Conservation (phyloP, 2,888 invertebrate species). For the Dendrolimus houi region DNA sequence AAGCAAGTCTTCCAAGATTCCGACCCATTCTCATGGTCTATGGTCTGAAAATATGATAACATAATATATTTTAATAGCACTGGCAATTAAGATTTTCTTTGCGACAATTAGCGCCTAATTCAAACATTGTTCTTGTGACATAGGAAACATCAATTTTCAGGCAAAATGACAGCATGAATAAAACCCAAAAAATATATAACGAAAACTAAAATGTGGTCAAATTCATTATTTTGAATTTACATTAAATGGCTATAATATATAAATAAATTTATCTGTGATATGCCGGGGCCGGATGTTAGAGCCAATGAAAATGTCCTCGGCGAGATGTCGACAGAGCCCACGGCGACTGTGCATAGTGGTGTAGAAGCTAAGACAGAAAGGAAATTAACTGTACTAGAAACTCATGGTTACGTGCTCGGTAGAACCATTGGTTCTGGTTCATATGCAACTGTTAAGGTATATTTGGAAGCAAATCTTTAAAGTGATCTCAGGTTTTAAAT, state of each 20-base stretch:
- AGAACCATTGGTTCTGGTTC: slow-evolving; percentile 88
- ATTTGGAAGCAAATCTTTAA: not conserved
- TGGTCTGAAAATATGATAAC: not conserved
- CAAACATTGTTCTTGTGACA: slow-evolving; percentile 25
- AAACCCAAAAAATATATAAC: slow-evolving; percentile 40
- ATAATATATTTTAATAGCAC: not conserved
- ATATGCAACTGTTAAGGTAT: slow-evolving; percentile 87
- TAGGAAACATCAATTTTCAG: slow-evolving; percentile 22
- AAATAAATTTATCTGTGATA: slow-evolving; percentile 59
- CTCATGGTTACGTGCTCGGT: slow-evolving; percentile 85
- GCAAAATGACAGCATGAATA: slow-evolving; percentile 58
- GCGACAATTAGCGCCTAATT: slow-evolving; percentile 22
- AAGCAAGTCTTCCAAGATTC: no score
- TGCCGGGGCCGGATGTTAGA: slow-evolving; percentile 72
- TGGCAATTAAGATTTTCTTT: slow-evolving; percentile 4
- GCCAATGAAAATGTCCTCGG: slow-evolving; percentile 69
- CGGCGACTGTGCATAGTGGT: slow-evolving; percentile 60
- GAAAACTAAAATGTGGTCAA: slow-evolving; percentile 52
- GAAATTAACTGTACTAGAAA: slow-evolving; percentile 82
- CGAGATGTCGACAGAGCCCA: slow-evolving; percentile 66
- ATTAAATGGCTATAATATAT: slow-evolving; percentile 31
- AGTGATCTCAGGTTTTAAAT: no score
- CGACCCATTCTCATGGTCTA: no score
- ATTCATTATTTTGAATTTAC: slow-evolving; percentile 64
- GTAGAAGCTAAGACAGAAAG: slow-evolving; percentile 58